A percentile compares a stretch with the other conserved stretches of the same genome.
These are phyloP conservation scores for Ageneiosus marmoratus DNA, from an alignment of 2,113 vertebrate species.

Conservation along the genomic window DNA sequence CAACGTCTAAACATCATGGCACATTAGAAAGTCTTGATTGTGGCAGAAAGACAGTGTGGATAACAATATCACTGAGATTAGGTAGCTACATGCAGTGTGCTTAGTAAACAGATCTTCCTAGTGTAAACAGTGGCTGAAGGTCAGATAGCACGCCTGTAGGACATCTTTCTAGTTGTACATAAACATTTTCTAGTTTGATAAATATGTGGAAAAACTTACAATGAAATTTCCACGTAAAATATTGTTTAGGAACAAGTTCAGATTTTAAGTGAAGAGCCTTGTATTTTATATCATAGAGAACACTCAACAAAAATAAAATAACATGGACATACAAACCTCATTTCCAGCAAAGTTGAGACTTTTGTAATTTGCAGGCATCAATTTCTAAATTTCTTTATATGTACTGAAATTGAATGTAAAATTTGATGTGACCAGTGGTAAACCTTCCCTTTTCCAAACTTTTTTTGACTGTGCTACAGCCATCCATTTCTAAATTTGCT, in stretches of 20 bases:
- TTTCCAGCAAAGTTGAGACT: too few species aligned
- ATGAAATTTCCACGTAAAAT: not conserved
- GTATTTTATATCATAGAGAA: not conserved
- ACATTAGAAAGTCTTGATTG: not conserved
- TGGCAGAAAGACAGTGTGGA: not conserved
- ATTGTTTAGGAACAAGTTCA: not conserved
- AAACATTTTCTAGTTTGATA: not conserved
- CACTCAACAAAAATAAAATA: too few species aligned
- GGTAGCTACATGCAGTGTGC: not conserved
- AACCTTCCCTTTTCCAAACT: too few species aligned
- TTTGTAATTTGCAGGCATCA: too few species aligned
- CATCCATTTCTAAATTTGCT: too few species aligned
- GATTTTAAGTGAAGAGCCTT: not conserved
- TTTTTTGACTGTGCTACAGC: too few species aligned
- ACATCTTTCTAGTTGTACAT: not conserved
- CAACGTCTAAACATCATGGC: not conserved
- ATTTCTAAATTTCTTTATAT: too few species aligned
- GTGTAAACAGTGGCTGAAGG: not conserved
- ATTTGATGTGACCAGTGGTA: too few species aligned
- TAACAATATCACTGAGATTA: not conserved
- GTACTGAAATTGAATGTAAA: too few species aligned
- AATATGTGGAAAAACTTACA: too few species aligned
- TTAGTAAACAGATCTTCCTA: not conserved
- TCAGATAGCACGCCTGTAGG: not conserved
- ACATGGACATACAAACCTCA: too few species aligned